Base-by-base conservation (phyloP, 2,888 invertebrate species). In the Oxyscelio sp. region DNA sequence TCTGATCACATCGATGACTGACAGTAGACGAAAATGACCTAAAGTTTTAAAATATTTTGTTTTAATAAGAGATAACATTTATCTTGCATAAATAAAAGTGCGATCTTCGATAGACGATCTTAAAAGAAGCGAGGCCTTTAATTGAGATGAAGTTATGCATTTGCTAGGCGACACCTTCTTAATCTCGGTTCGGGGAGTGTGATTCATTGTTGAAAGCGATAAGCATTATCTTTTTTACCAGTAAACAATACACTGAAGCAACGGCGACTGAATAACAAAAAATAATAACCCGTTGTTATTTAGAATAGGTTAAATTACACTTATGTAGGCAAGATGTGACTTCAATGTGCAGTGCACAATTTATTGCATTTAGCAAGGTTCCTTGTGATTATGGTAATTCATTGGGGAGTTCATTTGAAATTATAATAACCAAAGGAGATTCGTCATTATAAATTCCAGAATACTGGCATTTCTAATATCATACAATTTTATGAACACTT, bases 91-190 rank as follows among this genome's bases (percentile, higher is more conserved):
- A n/a, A n/a, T n/a, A n/a, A n/a, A 9, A 31, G 8, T 22, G 19
- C 15, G 27, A 54, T 54, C 54, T 68, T 40, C 27, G 45, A 8
- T 27, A 21, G 11, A 31, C 21, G 17, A 21, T 45, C 31, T 31
- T 71, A 71, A 59, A 17, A 59, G 34, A 59, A 71, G 31, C 31
- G 21, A 54, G 45, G 61, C 24, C 50, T 73, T 63, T 80, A 80
- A 80, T 80, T 61, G 71, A 45, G 56, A 58, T 66, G 65, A 56
- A 71, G 40, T 73, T 71, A 80, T 80, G 79, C 79, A 95, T 70
- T 66, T 48, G 52, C 54, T 43, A 84, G 90, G 92, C 91, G 93
- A 93, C 92, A 93, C 92, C 92, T 92, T 93, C 92, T 87, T 87
- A 89, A 82, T 87, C 87, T 89, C 85, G 58, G 61, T 54, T 54